Evolutionary conservation across 2,888 invertebrate species (phyloP).

Genomic region (Lepidonotus clava): DNA sequence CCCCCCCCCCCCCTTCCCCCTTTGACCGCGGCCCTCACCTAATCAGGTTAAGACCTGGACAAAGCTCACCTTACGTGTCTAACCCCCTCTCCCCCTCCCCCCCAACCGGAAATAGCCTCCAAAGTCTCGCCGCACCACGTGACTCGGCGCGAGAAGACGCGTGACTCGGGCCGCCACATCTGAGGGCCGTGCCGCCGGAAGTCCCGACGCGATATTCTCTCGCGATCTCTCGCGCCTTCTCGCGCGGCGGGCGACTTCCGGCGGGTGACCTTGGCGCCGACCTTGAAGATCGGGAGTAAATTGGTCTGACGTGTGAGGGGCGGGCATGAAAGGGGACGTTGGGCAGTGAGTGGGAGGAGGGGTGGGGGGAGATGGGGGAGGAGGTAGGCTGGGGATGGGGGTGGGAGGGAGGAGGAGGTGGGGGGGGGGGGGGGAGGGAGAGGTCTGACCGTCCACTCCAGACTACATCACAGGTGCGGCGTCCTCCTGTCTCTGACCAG

Average conservation of each 20-base stretch:
- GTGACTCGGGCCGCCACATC: background rate
- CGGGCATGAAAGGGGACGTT: background rate
- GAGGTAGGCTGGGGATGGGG: no score
- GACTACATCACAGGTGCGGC: no score
- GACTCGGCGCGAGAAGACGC: background rate
- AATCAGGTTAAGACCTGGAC: conserved; percentile 19
- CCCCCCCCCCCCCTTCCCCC: background rate
- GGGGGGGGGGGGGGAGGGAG: no score
- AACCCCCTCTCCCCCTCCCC: no score
- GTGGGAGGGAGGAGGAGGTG: no score
- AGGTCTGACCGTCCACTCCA: no score
- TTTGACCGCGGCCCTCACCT: background rate
- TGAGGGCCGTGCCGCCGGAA: background rate
- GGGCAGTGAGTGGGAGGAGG: no score
- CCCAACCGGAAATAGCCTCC: background rate
- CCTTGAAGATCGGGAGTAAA: background rate
- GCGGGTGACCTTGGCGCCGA: background rate
- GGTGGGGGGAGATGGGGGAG: no score
- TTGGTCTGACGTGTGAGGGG: background rate
- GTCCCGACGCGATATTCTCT: background rate
- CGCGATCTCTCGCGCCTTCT: conserved; percentile 11
- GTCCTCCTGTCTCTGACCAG: no score
- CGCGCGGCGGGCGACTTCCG: background rate
- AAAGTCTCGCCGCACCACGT: background rate
- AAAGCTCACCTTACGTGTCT: no score